These are phyloP conservation scores for Crotalus viridis DNA, from an alignment of 2,113 vertebrate genomes.

Conservation along the genomic window DNA sequence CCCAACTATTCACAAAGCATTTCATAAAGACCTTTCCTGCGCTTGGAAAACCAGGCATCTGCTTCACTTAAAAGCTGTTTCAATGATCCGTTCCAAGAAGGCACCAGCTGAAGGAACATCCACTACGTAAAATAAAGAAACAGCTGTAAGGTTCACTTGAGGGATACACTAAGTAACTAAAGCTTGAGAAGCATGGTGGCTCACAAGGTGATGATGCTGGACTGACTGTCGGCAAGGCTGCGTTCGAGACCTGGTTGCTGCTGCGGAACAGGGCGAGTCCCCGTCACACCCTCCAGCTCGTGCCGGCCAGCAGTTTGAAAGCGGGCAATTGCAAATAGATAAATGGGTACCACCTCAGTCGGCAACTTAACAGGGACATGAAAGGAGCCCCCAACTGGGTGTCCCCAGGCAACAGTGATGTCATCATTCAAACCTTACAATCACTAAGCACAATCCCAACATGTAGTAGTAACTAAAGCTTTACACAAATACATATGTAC, in stretches of 20 bases:
- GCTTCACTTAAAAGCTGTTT: slow-evolving; percentile 90
- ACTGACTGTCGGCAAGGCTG: background rate
- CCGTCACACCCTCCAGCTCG: background rate
- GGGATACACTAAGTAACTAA: background rate
- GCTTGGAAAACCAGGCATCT: slow-evolving; percentile 91
- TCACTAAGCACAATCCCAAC: background rate
- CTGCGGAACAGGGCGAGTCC: background rate
- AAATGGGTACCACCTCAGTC: background rate
- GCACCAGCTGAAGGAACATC: slow-evolving; percentile 96
- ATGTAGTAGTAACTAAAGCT: background rate
- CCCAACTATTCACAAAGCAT: accelerated
- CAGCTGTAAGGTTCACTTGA: background rate
- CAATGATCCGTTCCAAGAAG: slow-evolving; percentile 90
- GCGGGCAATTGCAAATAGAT: background rate
- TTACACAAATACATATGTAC: background rate
- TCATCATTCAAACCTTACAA: background rate
- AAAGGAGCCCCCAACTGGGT: background rate
- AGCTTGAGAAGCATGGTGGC: background rate
- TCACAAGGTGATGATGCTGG: background rate
- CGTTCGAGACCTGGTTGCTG: background rate
- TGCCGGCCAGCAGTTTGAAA: background rate
- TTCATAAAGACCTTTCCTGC: slow-evolving; percentile 74
- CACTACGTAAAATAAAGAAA: slow-evolving; percentile 74
- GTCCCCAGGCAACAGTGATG: background rate
- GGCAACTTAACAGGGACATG: background rate